These are phyloP conservation scores for Grallaria varia DNA, from an alignment of 2,113 vertebrate genomes.

Conservation along the genomic window DNA sequence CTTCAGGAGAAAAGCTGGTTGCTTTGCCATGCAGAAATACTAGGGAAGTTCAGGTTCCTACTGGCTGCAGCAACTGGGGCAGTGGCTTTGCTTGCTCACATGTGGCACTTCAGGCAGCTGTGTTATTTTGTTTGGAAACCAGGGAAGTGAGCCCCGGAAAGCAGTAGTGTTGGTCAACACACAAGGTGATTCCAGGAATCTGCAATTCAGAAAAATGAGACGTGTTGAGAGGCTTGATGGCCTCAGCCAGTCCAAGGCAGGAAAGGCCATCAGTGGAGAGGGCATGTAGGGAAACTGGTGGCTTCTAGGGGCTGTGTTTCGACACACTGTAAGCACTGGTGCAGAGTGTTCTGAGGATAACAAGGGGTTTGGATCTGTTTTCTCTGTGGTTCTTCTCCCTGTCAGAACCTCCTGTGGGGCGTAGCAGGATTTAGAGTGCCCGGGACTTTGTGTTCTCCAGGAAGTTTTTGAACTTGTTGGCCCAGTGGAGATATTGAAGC, in stretches of 20 bases:
- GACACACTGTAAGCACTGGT: background rate
- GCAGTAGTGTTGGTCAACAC: background rate
- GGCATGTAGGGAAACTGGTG: background rate
- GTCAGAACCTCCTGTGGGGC: background rate
- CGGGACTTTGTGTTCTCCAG: background rate
- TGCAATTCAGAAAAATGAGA: background rate
- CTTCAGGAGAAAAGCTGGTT: background rate
- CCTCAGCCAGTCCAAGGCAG: background rate
- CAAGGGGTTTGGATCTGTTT: rapidly evolving
- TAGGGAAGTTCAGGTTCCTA: rapidly evolving
- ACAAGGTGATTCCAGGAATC: background rate
- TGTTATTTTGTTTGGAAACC: background rate
- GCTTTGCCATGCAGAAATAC: background rate
- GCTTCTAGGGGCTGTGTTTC: background rate
- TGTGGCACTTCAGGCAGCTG: background rate
- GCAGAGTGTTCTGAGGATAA: rapidly evolving
- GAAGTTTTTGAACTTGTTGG: conserved; percentile 3
- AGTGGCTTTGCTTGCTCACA: background rate
- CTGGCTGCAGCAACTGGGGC: background rate
- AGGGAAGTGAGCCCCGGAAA: background rate
- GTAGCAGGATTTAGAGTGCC: background rate
- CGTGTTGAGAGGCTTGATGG: background rate
- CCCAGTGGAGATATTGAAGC: background rate
- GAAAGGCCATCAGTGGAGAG: background rate
- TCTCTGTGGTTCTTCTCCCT: background rate